phyloP scores from a whole-genome alignment of 2,797 vertebrate genomes.

The Gastrophryne carolinensis region DNA sequence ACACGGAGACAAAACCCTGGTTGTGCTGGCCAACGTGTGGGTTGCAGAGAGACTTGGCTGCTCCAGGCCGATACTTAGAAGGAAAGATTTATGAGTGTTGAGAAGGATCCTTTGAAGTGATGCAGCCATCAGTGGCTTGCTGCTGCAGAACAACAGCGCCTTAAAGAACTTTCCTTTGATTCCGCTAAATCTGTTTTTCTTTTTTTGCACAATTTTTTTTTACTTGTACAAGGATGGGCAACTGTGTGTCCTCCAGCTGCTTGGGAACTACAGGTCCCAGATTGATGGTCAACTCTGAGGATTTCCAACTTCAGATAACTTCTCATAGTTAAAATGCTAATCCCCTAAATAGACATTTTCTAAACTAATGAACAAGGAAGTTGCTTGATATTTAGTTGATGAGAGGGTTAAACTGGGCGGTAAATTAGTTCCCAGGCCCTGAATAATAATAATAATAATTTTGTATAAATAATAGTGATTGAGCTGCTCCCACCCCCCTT shows the following conservation, averaged over 20 bases:
- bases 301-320: no score
- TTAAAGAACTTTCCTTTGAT: conserved; percentile 57
- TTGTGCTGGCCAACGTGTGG: conserved; percentile 69
- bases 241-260: neutral
- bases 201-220: neutral
- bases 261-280: neutral
- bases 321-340: no score
- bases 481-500: no score
- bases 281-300: no score
- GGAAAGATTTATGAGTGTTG: conserved; percentile 59
- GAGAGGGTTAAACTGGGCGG: no score
- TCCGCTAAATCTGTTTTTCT: neutral
- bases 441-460: no score
- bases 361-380: no score
- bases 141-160: conserved; percentile 55
- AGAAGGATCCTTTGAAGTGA: conserved; percentile 58
- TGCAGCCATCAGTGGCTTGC: conserved; percentile 55
- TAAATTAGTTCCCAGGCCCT: no score
- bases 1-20: conserved; percentile 31
- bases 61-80: conserved; percentile 58
- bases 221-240: neutral
- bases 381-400: no score
- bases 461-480: no score
- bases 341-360: no score
- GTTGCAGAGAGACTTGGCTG: conserved; percentile 63